Percentiles rank a stretch among this genome's conserved stretches.
Evolutionary conservation across 2,797 vertebrate species (phyloP).

Genomic region (Clarias platycephalus): DNA sequence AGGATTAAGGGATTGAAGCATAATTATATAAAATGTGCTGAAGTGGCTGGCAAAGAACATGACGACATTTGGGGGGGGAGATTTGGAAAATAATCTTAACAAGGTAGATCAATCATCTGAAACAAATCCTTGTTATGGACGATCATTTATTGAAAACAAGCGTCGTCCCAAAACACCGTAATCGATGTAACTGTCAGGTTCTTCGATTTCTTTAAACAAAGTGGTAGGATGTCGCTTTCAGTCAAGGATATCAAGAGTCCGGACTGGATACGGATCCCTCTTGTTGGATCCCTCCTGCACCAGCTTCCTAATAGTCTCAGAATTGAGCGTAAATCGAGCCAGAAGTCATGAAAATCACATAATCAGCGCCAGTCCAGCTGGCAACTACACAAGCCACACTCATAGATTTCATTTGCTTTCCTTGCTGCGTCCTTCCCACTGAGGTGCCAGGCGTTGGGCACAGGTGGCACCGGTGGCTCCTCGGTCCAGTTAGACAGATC

Average conservation of each 20-base stretch:
- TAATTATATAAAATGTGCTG: not conserved
- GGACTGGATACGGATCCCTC: not conserved
- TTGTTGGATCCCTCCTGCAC: not conserved
- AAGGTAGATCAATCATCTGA: too few relatives aligned
- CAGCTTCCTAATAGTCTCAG: not conserved
- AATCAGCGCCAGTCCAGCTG: slow-evolving; percentile 10
- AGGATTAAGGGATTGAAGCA: not conserved
- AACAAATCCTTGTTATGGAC: not conserved
- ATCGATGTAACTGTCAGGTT: not conserved
- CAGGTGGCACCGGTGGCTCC: slow-evolving; percentile 34
- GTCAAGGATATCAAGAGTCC: not conserved
- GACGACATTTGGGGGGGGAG: too few relatives aligned
- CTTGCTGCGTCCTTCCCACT: slow-evolving; percentile 8
- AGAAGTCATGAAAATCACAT: not conserved
- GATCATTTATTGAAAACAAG: not conserved
- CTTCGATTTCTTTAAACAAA: slow-evolving; percentile 17
- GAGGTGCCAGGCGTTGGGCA: slow-evolving; percentile 33
- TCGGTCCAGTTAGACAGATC: slow-evolving; percentile 47
- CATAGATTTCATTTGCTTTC: slow-evolving; percentile 1
- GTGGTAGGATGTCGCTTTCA: not conserved
- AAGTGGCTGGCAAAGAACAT: too few relatives aligned
- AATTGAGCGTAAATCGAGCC: not conserved
- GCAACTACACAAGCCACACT: slow-evolving; percentile 4
- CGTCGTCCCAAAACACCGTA: not conserved
- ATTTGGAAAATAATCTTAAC: too few relatives aligned